Evolutionary conservation across 2,797 vertebrate species (phyloP), one percentile per base, ranked within the genome.

Genomic region (Xenentodon cancila): DNA sequence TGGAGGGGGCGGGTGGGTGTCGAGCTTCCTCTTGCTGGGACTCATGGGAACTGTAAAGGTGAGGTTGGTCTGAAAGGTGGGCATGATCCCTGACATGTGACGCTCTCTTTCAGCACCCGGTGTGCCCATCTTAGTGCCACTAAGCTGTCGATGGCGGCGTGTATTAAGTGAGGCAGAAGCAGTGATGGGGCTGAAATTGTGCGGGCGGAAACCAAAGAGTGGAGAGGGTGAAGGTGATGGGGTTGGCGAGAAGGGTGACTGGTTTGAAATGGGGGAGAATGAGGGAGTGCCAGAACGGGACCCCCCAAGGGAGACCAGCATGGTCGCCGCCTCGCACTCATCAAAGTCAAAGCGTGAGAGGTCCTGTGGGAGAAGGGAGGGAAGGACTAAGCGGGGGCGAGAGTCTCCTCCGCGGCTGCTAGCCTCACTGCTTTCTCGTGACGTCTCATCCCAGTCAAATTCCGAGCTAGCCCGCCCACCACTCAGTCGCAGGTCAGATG

Each of bases 21-120:
- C 96, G 0, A 93, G 84, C 80, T 96, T 96, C 65, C 95, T 92
- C 65, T 97, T 96, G 83, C 94, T 95, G 5, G 96, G 96, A 82
- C 96, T 98, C 92, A 98, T 95, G 68, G 96, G 96, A 25, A 98
- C 95, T 0, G 96, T 96, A 72, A 98, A 97, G 21, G 95, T 96
- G n/a, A 97, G 91, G 85, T 94, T 96, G 81, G 95, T 95, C 85
- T 96, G 95, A 82, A 95, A 97, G 15, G 94, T 94, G 52, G 95
- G 95, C 22, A 94, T 81, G 34, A 95, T 95, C 56, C 95, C 95
- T 0, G 95, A 93, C 15, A 94, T 82, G 75, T 97, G 95, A 25
- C 94, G 94, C 27, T 96, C 95, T 13, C 93, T 90, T 34, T 92
- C 91, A 45, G 86, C 72, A 15, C 95, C 92, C 0, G 94, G 93